phyloP scores from a whole-genome alignment of 2,797 vertebrate genomes.

The Sebastes itinus region DNA sequence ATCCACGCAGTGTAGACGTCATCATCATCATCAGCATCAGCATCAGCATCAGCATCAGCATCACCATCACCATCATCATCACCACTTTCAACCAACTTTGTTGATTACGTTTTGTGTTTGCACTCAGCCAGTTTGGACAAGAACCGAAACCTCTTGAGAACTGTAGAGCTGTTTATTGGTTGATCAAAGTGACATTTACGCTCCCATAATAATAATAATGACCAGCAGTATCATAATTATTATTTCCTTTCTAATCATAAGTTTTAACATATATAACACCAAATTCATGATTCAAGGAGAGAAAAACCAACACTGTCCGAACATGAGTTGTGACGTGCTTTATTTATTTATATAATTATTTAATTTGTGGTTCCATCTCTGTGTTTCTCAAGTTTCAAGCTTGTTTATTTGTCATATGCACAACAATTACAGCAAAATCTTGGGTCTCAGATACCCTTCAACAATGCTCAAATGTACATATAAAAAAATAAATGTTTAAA shows the following conservation, averaged over 20 bases:
- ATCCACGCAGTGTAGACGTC: slow-evolving; percentile 27
- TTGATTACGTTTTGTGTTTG: not conserved
- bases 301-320: not conserved
- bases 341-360: not conserved
- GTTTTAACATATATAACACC: not conserved
- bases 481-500: too few relatives aligned
- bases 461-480: too few relatives aligned
- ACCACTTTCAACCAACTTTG: slow-evolving; percentile 25
- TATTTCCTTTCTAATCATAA: not conserved
- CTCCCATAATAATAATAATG: not conserved
- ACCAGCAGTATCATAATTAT: not conserved
- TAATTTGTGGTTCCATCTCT: not conserved
- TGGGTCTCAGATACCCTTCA: too few relatives aligned
- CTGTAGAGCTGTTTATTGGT: not conserved
- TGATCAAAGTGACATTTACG: not conserved
- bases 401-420: too few relatives aligned
- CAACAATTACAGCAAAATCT: too few relatives aligned
- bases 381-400: not conserved
- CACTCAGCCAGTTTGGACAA: not conserved
- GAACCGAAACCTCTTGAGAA: not conserved
- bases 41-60: not conserved
- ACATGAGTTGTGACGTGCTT: not conserved
- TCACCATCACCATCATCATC: slow-evolving; percentile 7
- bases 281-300: not conserved
- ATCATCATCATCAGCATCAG: slow-evolving; percentile 17